A percentile compares a stretch with the other conserved stretches of the same genome.
phyloP scores from a whole-genome alignment of 1,140 invertebrate species.

The Wiebesia pumilae region DNA sequence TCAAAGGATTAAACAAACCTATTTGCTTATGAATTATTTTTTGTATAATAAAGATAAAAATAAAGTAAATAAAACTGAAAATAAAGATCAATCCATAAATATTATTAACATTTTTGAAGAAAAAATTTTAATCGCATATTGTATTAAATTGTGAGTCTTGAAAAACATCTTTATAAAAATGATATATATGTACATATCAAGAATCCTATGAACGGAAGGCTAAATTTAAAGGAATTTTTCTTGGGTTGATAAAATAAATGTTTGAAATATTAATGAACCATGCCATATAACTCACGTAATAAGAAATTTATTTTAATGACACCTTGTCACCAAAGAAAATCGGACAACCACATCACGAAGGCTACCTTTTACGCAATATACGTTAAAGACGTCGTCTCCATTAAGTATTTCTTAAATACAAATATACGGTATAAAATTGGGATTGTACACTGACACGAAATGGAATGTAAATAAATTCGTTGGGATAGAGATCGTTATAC shows the following conservation, averaged over 20 bases:
- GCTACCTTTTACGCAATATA: background rate
- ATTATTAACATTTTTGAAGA: background rate
- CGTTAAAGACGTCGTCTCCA: slow-evolving; percentile 21
- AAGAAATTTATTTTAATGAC: slow-evolving; percentile 33
- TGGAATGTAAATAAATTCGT: slow-evolving; percentile 42
- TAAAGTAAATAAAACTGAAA: too few species aligned
- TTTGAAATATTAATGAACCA: background rate
- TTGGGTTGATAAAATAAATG: background rate
- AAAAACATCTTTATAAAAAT: background rate
- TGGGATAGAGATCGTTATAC: background rate
- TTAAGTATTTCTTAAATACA: background rate
- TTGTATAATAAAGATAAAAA: too few species aligned
- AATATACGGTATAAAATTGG: slow-evolving; percentile 26
- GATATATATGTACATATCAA: background rate
- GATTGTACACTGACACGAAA: background rate
- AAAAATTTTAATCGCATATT: background rate
- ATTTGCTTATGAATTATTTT: background rate
- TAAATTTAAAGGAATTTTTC: background rate
- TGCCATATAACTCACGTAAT: background rate
- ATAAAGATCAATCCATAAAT: too few species aligned
- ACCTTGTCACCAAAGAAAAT: slow-evolving; percentile 25
- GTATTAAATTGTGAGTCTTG: background rate
- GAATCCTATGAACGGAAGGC: background rate
- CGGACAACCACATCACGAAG: background rate
- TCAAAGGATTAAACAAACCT: background rate